phyloP scores from a whole-genome alignment of 2,113 vertebrate genomes.

The Psammodynastes pulverulentus region DNA sequence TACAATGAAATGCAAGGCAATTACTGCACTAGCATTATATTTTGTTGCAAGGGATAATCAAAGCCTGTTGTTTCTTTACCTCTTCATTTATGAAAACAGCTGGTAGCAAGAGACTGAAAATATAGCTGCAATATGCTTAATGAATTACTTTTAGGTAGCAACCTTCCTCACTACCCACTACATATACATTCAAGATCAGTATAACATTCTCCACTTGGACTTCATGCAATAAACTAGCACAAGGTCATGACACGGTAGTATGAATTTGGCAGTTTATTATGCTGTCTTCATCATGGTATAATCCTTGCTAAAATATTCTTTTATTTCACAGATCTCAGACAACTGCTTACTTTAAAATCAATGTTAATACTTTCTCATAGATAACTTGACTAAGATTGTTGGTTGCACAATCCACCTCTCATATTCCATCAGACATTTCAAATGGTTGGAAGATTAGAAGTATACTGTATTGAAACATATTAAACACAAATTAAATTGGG shows the following conservation, averaged over 20 bases:
- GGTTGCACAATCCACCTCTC: background rate
- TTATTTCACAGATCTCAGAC: background rate
- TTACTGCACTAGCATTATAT: fast-evolving
- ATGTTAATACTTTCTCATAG: background rate
- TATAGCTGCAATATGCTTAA: background rate
- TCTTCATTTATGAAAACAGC: background rate
- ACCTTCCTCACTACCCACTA: background rate
- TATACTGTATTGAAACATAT: background rate
- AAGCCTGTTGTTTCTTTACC: background rate
- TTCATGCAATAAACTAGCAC: background rate
- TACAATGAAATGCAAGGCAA: fast-evolving
- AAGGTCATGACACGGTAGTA: fast-evolving
- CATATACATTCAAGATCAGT: background rate
- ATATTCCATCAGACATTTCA: background rate
- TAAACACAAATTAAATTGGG: background rate
- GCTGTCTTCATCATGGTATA: background rate
- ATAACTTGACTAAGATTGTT: background rate
- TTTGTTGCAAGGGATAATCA: background rate
- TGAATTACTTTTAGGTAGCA: background rate
- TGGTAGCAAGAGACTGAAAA: background rate
- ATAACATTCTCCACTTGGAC: background rate
- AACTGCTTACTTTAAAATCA: background rate
- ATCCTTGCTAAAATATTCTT: background rate
- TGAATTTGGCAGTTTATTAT: background rate
- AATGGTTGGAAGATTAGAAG: background rate